These are phyloP conservation scores for Istiophorus platypterus DNA, from an alignment of 2,113 vertebrate genomes.

Conservation along the genomic window DNA sequence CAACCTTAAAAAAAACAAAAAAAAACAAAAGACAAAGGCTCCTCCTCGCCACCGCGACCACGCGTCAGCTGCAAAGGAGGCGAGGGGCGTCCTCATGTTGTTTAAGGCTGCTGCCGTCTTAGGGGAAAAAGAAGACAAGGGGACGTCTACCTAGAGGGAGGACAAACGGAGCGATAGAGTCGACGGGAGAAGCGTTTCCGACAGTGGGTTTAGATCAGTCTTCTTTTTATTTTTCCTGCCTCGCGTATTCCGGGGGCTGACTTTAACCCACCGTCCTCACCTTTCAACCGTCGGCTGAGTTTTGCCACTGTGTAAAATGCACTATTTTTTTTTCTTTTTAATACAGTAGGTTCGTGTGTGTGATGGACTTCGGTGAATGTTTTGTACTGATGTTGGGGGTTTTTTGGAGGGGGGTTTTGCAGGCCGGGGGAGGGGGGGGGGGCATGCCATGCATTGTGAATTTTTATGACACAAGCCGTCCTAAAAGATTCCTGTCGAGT, in stretches of 20 bases:
- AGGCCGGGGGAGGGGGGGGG: too few species aligned
- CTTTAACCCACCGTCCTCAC: neutral
- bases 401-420: too few species aligned
- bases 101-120: too few species aligned
- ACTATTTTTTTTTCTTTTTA: slow-evolving; percentile 42
- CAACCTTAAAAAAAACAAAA: too few species aligned
- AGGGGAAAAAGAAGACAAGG: neutral
- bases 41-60: too few species aligned
- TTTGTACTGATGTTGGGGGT: neutral
- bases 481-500: slow-evolving; percentile 22
- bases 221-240: neutral
- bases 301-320: slow-evolving; percentile 46
- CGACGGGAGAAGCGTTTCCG: neutral
- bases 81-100: too few species aligned
- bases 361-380: slow-evolving; percentile 57
- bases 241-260: too few species aligned
- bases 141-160: neutral
- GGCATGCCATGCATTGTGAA: too few species aligned
- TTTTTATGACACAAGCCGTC: slow-evolving; percentile 46
- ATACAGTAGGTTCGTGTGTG: neutral
- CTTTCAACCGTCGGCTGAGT: slow-evolving; percentile 9
- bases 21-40: too few species aligned
- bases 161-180: neutral
- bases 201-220: neutral
- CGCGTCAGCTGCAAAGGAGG: too few species aligned